Evolutionary conservation across 2,888 invertebrate species (phyloP).

Genomic region (Zelleria hepariella): DNA sequence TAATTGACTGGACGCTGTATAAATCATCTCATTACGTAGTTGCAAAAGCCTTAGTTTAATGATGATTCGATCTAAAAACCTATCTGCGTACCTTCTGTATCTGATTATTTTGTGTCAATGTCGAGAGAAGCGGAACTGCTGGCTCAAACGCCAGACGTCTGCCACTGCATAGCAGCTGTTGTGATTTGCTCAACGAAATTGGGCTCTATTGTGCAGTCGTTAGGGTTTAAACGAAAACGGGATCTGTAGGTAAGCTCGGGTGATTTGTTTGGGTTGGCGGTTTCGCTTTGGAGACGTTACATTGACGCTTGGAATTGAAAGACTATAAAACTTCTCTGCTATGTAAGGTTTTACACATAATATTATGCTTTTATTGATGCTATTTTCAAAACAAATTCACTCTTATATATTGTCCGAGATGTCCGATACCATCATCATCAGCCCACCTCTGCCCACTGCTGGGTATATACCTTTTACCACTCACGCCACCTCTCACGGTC

Average conservation of each 20-base stretch:
- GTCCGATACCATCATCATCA: too few relatives aligned
- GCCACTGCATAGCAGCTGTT: conserved; percentile 1
- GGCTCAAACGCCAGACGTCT: conserved; percentile 17
- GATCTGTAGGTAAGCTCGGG: background rate
- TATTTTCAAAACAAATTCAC: background rate
- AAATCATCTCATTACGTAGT: too few relatives aligned
- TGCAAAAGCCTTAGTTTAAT: too few relatives aligned
- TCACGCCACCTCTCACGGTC: too few relatives aligned
- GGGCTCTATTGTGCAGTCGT: background rate
- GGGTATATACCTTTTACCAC: too few relatives aligned
- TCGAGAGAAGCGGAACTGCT: conserved; percentile 43
- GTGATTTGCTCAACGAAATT: background rate
- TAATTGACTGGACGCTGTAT: too few relatives aligned
- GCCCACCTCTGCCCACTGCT: too few relatives aligned
- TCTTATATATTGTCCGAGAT: background rate
- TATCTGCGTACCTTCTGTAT: background rate
- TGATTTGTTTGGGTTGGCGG: background rate
- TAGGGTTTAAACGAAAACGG: background rate
- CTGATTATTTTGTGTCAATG: conserved; percentile 23
- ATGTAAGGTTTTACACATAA: background rate
- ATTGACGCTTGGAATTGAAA: background rate
- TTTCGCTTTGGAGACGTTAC: background rate
- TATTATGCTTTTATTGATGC: background rate
- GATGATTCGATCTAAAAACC: too few relatives aligned
- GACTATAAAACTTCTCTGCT: too few relatives aligned